These are phyloP conservation scores for Rattus rattus DNA, from an alignment of 2,113 vertebrate species.

Conservation along the genomic window DNA sequence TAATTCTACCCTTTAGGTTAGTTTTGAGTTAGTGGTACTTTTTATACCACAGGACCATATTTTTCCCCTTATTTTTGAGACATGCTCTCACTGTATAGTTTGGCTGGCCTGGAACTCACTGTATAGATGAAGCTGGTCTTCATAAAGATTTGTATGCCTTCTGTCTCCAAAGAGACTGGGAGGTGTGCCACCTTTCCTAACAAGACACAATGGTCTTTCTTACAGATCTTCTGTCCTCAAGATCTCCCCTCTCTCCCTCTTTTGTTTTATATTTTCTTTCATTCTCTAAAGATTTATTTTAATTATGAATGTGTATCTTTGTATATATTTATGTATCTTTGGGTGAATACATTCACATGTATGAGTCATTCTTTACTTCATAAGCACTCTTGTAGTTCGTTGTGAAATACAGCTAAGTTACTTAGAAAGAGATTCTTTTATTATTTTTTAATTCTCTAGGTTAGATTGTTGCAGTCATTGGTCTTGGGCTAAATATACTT, in stretches of 20 bases:
- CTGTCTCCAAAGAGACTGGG: neutral
- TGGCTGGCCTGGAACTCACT: neutral
- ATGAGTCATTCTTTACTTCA: neutral
- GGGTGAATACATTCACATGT: neutral
- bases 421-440: neutral
- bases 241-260: neutral
- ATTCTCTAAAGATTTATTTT: neutral
- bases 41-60: neutral
- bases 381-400: neutral
- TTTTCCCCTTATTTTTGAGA: neutral
- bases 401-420: neutral
- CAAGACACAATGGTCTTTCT: neutral
- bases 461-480: neutral
- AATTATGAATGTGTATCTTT: neutral
- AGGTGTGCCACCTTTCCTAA: neutral
- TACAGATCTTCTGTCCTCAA: neutral
- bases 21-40: neutral
- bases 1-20: neutral
- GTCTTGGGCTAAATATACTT: neutral
- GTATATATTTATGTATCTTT: neutral
- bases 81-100: neutral
- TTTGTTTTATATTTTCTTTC: neutral
- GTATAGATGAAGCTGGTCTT: neutral
- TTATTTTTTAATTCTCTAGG: neutral
- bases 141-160: neutral